Percentiles rank a stretch among this genome's conserved stretches.
Evolutionary conservation across 1,140 invertebrate species (phyloP).

Genomic region (Saccostrea echinata): DNA sequence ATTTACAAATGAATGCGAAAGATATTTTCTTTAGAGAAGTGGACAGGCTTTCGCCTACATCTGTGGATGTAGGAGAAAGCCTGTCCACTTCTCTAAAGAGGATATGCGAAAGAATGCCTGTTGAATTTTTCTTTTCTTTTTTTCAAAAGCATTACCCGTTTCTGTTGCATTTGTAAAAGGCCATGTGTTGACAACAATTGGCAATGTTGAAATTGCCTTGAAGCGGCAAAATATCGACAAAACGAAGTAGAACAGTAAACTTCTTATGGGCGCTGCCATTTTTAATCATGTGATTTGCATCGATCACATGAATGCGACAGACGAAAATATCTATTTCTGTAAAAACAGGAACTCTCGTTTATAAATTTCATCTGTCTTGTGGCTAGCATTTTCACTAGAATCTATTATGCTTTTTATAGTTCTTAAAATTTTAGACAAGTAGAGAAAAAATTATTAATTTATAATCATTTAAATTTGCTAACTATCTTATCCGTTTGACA

Average conservation of each 20-base stretch:
- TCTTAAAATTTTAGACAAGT: not conserved
- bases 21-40: no score
- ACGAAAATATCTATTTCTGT: not conserved
- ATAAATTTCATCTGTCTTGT: not conserved
- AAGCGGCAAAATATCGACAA: not conserved
- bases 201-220: conserved; percentile 17
- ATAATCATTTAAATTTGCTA: no score
- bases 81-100: no score
- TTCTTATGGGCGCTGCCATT: not conserved
- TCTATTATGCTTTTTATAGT: not conserved
- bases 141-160: conserved; percentile 62
- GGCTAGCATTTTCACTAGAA: not conserved
- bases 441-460: not conserved
- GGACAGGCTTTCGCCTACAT: no score
- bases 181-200: conserved; percentile 62
- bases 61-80: no score
- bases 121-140: no score
- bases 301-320: not conserved
- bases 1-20: no score
- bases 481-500: no score
- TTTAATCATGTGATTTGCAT: not conserved
- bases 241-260: not conserved
- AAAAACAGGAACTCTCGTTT: not conserved
- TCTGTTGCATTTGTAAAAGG: conserved; percentile 62
- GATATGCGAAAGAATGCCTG: no score